Conservation (phyloP, 2,888 invertebrate species). For the Sarcophaga caerulescens region DNA sequence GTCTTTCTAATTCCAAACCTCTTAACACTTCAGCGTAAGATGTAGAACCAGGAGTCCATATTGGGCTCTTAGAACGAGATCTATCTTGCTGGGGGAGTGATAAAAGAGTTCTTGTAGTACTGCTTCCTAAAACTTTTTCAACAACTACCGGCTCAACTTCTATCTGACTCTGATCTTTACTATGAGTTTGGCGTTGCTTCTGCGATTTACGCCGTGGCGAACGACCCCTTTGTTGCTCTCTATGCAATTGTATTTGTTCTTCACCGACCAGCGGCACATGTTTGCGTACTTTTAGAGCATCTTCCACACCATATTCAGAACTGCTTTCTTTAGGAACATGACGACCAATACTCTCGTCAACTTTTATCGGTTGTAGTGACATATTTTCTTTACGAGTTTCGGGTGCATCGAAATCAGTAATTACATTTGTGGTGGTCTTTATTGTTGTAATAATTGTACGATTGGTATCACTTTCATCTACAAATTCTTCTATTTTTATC, state of each 20-base stretch:
- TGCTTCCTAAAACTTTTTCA: not conserved
- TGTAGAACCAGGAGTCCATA: constrained; percentile 88
- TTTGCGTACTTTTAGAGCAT: constrained; percentile 42
- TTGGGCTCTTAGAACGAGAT: constrained; percentile 86
- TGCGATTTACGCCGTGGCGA: constrained; percentile 75
- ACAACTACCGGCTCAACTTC: not conserved
- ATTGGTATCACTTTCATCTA: constrained; percentile 60
- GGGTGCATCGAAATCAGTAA: constrained; percentile 31
- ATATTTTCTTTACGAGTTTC: constrained; percentile 31
- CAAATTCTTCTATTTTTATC: constrained; percentile 39
- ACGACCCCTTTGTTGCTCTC: constrained; percentile 74
- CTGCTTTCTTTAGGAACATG: constrained; percentile 31
- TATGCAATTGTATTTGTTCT: constrained; percentile 62
- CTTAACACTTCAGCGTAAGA: constrained; percentile 91
- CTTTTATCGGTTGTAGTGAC: constrained; percentile 12
- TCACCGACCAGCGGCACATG: constrained; percentile 68
- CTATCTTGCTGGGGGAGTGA: constrained; percentile 75
- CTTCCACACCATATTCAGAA: constrained; percentile 58
- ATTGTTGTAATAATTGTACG: constrained; percentile 56
- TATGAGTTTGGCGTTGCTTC: constrained; percentile 38
- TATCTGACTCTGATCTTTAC: not conserved
- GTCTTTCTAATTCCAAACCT: constrained; percentile 82
- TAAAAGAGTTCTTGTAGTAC: constrained; percentile 64
- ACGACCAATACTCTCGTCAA: constrained; percentile 38
- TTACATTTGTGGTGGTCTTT: constrained; percentile 42